phyloP scores from a whole-genome alignment of 2,797 vertebrate species.

The Lagodon rhomboides region DNA sequence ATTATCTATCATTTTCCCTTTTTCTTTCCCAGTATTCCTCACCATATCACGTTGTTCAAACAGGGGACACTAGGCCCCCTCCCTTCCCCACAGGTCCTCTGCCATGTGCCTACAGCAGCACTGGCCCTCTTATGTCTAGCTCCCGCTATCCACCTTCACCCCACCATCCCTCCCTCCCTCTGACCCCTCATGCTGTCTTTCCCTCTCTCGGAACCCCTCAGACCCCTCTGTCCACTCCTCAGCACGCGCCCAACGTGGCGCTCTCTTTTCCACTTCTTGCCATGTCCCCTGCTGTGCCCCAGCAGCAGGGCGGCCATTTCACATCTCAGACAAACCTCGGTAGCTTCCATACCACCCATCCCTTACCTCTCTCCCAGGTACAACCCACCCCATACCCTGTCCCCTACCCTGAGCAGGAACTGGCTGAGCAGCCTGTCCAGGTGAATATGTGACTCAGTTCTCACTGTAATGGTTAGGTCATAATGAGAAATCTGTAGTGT shows the following conservation, averaged over 20 bases:
- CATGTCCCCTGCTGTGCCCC: slow-evolving; percentile 63
- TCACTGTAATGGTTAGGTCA: slow-evolving; percentile 67
- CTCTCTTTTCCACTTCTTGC: slow-evolving; percentile 65
- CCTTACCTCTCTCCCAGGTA: slow-evolving; percentile 78
- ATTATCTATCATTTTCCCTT: slow-evolving; percentile 77
- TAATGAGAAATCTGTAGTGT: slow-evolving; percentile 47
- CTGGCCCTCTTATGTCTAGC: slow-evolving; percentile 82
- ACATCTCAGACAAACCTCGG: slow-evolving; percentile 67
- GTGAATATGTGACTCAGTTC: slow-evolving; percentile 82
- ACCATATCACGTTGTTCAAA: slow-evolving; percentile 88
- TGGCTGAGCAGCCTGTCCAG: slow-evolving; percentile 82
- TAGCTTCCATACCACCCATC: slow-evolving; percentile 69
- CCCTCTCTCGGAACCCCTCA: slow-evolving; percentile 74
- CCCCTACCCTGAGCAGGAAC: slow-evolving; percentile 79
- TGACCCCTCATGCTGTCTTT: slow-evolving; percentile 61
- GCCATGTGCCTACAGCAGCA: slow-evolving; percentile 83
- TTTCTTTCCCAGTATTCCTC: slow-evolving; percentile 91
- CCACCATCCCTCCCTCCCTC: slow-evolving; percentile 81
- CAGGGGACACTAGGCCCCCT: slow-evolving; percentile 86
- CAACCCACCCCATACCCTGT: slow-evolving; percentile 71
- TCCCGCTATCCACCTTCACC: slow-evolving; percentile 88
- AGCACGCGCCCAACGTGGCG: slow-evolving; percentile 62
- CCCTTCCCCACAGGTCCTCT: slow-evolving; percentile 76
- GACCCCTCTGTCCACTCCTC: slow-evolving; percentile 76
- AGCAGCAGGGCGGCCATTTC: slow-evolving; percentile 67